A percentile compares a stretch with the other conserved stretches of the same genome.
Evolutionary conservation across 2,888 invertebrate genomes (phyloP).

Genomic region (Drosophila affinis): DNA sequence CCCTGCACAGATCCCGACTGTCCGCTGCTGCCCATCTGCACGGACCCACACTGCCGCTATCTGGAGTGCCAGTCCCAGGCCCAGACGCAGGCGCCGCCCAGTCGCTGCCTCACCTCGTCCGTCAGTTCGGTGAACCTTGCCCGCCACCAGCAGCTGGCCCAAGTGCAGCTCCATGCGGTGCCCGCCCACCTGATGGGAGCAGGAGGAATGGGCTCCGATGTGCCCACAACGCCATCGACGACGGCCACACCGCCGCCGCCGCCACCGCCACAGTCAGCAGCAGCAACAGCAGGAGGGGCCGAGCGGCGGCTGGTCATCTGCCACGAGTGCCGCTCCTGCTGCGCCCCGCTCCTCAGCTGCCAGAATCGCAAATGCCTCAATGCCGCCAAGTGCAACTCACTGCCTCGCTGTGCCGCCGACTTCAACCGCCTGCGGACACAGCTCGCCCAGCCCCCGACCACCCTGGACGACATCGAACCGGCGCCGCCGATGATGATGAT

Average conservation of each 20-base stretch:
- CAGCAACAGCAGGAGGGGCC: constrained; percentile 1
- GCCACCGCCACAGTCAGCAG: constrained; percentile 38
- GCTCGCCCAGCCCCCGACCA: constrained; percentile 79
- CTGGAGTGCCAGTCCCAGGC: constrained; percentile 74
- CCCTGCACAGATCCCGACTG: constrained; percentile 84
- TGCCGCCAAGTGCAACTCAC: constrained; percentile 84
- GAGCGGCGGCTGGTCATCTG: constrained; percentile 79
- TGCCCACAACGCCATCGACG: constrained; percentile 72
- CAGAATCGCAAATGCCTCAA: constrained; percentile 84
- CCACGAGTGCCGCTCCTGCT: constrained; percentile 83
- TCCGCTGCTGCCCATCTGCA: constrained; percentile 83
- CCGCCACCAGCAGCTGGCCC: constrained; percentile 80
- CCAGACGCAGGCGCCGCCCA: background rate
- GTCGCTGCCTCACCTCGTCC: constrained; percentile 64
- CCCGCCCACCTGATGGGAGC: constrained; percentile 65
- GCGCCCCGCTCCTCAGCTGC: constrained; percentile 82
- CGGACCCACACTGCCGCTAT: constrained; percentile 83
- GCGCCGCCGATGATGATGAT: constrained; percentile 55
- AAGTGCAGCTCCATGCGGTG: constrained; percentile 81
- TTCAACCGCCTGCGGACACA: constrained; percentile 82
- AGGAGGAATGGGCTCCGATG: constrained; percentile 66
- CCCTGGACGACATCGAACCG: constrained; percentile 79
- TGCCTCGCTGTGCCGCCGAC: constrained; percentile 84
- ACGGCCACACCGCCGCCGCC: constrained; percentile 64
- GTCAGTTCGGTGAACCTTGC: constrained; percentile 77